A percentile compares a stretch with the other conserved stretches of the same genome.
phyloP scores from a whole-genome alignment of 2,113 vertebrate genomes.

The Syrmaticus mikado region DNA sequence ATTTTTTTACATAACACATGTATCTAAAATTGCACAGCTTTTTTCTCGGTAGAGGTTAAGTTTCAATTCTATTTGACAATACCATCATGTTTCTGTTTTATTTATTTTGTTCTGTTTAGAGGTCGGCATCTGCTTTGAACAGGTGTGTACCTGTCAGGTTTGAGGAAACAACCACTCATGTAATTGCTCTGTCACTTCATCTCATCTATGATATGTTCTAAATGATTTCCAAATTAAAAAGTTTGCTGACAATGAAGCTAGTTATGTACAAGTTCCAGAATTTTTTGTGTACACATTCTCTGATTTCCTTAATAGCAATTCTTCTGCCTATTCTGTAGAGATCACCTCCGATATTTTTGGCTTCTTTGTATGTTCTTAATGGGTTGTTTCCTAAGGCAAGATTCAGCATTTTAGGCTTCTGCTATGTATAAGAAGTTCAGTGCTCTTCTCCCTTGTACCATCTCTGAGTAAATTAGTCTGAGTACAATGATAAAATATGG shows the following conservation, averaged over 20 bases:
- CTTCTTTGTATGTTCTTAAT: not conserved
- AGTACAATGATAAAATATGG: not conserved
- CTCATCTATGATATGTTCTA: not conserved
- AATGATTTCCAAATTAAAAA: conserved; percentile 23
- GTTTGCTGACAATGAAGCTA: not conserved
- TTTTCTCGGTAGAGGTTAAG: not conserved
- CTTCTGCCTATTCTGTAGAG: not conserved
- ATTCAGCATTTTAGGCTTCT: not conserved
- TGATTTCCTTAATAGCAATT: not conserved
- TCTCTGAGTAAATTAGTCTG: not conserved
- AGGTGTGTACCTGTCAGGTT: conserved; percentile 30
- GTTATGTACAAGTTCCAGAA: not conserved
- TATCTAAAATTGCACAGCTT: conserved; percentile 13
- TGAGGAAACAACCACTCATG: conserved; percentile 20
- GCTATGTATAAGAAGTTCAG: not conserved
- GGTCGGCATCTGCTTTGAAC: not conserved
- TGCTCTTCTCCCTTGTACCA: not conserved
- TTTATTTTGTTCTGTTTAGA: conserved; percentile 17
- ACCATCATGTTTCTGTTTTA: not conserved
- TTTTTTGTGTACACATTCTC: not conserved
- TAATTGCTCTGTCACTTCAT: conserved; percentile 1
- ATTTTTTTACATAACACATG: not conserved
- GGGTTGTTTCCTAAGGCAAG: conserved; percentile 8
- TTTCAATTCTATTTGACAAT: not conserved
- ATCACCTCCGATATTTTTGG: not conserved